Evolutionary conservation across 2,113 vertebrate species (phyloP), one percentile per base, ranked within the genome.

Genomic region (Chamaetylas fuelleborni): DNA sequence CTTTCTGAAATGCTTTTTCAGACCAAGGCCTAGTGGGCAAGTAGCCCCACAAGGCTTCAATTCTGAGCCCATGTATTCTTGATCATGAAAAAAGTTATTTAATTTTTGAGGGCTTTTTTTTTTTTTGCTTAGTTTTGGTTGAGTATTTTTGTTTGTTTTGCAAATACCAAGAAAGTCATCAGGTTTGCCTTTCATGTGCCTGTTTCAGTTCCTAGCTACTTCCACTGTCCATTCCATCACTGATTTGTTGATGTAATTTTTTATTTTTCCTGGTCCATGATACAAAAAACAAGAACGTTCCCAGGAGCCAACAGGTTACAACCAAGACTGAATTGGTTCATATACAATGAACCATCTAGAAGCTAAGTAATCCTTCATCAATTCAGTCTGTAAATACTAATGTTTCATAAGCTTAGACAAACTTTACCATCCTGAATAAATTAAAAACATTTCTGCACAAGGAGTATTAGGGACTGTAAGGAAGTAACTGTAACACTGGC

Each of bases 1-100:
- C 81, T 90, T 97, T 93, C 51, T 91, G 93, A 97, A 95, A 96
- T 47, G 88, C 60, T 93, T 96, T 74, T 82, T 93, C 90, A 92
- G 91, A 96, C 56, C 62, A 90, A 96, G 86, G 51, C 86, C 78
- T 66, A 96, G 95, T 24, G 73, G 95, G 96, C 71, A 94, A 96
- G 76, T 47, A 96, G 90, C 80, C 72, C 83, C 60, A 96, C 17
- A 76, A 56, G 94, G 94, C 93, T 95, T 94, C 65, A 66, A n/a
- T 61, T 84, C 88, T 86, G 83, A 95, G 94, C 34, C 78, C 62
- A 36, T 7, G 7, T 54, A 76, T 61, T 77, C 58, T n/a, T 92
- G 31, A 92, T 81, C 11, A 43, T 92, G n/a, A 86, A 86, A 88
- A 70, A 5, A 76, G 20, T 16, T 1, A 38, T 40, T 57, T 57